phyloP scores from a whole-genome alignment of 2,888 invertebrate species.

The Pristionchus entomophagus region DNA sequence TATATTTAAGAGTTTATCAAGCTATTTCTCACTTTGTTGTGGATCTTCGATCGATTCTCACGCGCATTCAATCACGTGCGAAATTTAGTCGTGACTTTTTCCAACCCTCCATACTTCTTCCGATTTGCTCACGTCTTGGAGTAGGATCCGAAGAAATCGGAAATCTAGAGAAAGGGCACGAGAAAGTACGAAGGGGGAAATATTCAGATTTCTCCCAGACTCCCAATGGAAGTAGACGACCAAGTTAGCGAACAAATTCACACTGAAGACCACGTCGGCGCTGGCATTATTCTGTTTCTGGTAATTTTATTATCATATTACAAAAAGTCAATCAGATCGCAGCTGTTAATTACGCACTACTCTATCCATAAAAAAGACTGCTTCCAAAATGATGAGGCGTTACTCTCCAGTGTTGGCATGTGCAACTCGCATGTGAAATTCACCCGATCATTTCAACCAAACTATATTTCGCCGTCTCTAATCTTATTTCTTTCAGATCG shows the following conservation, averaged over 20 bases:
- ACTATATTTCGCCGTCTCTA: too few relatives aligned
- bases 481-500: background rate
- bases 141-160: background rate
- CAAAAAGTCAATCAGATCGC: too few relatives aligned
- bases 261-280: background rate
- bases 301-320: too few relatives aligned
- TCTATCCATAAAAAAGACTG: too few relatives aligned
- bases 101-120: background rate
- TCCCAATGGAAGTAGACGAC: background rate
- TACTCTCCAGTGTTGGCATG: background rate
- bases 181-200: background rate
- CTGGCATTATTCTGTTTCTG: conserved; percentile 4
- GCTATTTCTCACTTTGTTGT: background rate
- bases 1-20: background rate
- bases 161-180: background rate
- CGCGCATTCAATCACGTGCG: background rate
- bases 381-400: too few relatives aligned
- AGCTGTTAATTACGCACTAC: too few relatives aligned
- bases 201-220: background rate
- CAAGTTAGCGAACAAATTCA: background rate
- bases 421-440: background rate
- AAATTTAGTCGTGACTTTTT: background rate
- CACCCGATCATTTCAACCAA: too few relatives aligned
- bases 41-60: background rate
- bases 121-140: background rate